A percentile compares a stretch with the other conserved stretches of the same genome.
Conservation (phyloP, 2,113 vertebrate species). For the Camarhynchus parvulus region DNA sequence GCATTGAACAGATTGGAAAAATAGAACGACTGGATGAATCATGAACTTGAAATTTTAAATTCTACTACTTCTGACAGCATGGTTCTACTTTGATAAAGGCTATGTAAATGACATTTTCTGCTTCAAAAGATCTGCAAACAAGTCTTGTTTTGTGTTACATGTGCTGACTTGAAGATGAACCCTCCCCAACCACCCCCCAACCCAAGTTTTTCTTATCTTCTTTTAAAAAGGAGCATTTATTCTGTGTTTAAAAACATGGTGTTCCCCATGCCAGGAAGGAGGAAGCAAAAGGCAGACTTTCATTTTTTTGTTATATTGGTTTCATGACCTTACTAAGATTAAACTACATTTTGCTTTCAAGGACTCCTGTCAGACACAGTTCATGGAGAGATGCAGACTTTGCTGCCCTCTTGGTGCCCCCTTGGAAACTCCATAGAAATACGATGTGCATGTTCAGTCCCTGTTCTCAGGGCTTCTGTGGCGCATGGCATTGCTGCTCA, state of each 20-base stretch:
- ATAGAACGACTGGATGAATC: background rate
- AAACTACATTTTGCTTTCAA: background rate
- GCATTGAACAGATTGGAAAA: background rate
- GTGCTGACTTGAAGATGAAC: background rate
- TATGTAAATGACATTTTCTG: background rate
- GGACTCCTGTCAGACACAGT: background rate
- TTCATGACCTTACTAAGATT: background rate
- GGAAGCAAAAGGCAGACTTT: background rate
- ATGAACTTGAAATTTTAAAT: constrained; percentile 15
- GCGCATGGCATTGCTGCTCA: background rate
- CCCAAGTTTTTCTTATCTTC: background rate
- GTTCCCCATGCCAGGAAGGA: background rate
- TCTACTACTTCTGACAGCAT: background rate
- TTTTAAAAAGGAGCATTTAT: background rate
- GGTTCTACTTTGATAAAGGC: background rate
- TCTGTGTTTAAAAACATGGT: background rate
- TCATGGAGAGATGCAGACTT: background rate
- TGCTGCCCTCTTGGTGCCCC: background rate
- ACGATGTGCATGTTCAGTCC: background rate
- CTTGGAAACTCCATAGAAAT: background rate
- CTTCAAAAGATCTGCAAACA: background rate
- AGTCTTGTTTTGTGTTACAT: background rate
- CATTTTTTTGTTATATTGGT: background rate
- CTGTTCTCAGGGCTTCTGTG: background rate
- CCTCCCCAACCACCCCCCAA: rapidly evolving